Evolutionary conservation across 2,113 vertebrate genomes (phyloP).

Genomic region (Pampusana beccarii): DNA sequence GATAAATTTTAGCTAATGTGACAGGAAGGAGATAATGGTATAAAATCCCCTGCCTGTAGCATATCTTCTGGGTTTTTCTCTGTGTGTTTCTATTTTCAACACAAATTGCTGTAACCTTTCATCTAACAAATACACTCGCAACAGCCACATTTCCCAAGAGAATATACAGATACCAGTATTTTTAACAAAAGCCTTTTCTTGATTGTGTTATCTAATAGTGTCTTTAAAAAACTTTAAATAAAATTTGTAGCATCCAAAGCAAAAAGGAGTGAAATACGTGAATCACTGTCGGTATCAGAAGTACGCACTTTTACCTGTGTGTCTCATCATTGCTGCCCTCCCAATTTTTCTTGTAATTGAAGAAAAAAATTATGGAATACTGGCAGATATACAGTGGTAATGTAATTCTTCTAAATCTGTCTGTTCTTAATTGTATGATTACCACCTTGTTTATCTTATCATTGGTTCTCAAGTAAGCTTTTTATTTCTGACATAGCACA

Average conservation of each 20-base stretch:
- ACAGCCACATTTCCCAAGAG: neutral
- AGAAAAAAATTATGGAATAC: neutral
- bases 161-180: neutral
- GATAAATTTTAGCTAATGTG: neutral
- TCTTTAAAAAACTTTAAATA: neutral
- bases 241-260: neutral
- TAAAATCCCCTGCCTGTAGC: neutral
- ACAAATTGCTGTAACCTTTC: neutral
- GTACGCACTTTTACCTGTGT: neutral
- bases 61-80: neutral
- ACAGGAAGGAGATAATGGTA: neutral
- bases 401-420: neutral
- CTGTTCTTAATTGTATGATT: neutral
- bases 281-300: neutral
- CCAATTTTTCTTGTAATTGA: neutral
- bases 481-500: neutral
- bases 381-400: neutral
- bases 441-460: neutral
- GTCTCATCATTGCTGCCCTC: neutral
- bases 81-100: neutral
- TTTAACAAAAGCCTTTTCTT: constrained; percentile 26
- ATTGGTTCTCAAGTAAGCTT: neutral
- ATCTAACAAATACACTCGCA: neutral
- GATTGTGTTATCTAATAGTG: neutral
- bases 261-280: neutral